A percentile compares a stretch with the other conserved stretches of the same genome.
phyloP scores from a whole-genome alignment of 2,113 vertebrate species.

The Dipodomys stephensi region DNA sequence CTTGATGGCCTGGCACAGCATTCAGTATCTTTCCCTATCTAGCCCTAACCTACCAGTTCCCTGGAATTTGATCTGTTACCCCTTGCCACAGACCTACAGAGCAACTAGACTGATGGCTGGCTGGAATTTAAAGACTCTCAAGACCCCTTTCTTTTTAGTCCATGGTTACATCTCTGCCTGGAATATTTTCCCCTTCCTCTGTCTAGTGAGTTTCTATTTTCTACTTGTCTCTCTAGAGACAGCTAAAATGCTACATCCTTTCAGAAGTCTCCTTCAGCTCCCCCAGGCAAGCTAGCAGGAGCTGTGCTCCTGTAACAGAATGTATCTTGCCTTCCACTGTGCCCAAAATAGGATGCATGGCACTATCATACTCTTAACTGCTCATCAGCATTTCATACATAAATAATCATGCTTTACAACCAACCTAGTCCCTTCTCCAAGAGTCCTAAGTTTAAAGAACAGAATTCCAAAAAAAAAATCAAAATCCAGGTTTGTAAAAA shows the following conservation, averaged over 20 bases:
- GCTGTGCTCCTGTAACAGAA: not conserved
- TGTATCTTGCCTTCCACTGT: not conserved
- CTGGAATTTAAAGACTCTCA: not conserved
- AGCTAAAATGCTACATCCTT: not conserved
- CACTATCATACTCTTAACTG: not conserved
- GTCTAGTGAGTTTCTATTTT: not conserved
- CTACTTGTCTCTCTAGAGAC: not conserved
- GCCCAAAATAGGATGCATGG: not conserved
- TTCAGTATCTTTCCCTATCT: not conserved
- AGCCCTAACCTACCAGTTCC: not conserved
- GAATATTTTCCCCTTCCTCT: not conserved
- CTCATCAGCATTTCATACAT: constrained; percentile 24
- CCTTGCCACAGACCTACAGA: not conserved
- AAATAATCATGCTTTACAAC: not conserved
- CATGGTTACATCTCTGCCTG: not conserved
- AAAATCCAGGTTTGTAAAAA: constrained; percentile 25
- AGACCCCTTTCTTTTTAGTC: not conserved
- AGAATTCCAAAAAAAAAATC: constrained; percentile 29
- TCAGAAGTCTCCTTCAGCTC: not conserved
- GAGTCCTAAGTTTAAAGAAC: constrained; percentile 46
- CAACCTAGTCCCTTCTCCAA: not conserved
- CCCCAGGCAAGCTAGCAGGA: not conserved
- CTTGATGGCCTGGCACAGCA: not conserved
- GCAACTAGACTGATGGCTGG: not conserved
- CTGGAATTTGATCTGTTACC: not conserved